Evolutionary conservation across 2,113 vertebrate genomes (phyloP).

Genomic region (Stigmatopora nigra): DNA sequence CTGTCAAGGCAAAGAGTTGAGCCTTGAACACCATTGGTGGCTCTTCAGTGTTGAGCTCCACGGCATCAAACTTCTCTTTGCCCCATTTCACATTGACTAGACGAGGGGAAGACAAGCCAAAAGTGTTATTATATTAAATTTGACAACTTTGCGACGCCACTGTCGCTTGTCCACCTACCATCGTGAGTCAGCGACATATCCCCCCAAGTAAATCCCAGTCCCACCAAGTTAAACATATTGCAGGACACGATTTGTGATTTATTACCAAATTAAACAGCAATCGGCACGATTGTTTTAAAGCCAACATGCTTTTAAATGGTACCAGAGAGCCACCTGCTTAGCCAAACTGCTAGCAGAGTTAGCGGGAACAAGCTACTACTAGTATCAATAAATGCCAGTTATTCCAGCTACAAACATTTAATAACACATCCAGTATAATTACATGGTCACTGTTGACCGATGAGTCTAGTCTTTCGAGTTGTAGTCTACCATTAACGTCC

Average conservation of each 20-base stretch:
- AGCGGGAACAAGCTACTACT: neutral
- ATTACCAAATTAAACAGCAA: neutral
- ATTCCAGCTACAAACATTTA: neutral
- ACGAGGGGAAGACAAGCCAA: neutral
- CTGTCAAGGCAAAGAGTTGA: slow-evolving; percentile 92
- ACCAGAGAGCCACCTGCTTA: neutral
- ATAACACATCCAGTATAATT: neutral
- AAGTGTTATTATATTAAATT: neutral
- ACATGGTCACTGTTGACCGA: neutral
- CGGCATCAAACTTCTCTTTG: slow-evolving; percentile 96
- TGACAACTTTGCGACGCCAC: slow-evolving; percentile 3
- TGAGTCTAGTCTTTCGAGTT: neutral
- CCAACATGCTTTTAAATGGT: neutral
- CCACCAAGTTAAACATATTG: too few relatives aligned
- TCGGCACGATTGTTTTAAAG: neutral
- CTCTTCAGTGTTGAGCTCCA: slow-evolving; percentile 96
- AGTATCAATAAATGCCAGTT: neutral
- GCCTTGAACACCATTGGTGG: slow-evolving; percentile 99
- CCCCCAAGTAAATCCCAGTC: too few relatives aligned
- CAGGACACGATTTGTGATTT: neutral
- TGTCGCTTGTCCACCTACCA: neutral
- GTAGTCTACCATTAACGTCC: neutral
- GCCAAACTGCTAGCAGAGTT: neutral
- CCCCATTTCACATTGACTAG: slow-evolving; percentile 99
- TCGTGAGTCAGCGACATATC: neutral